Evolutionary conservation across 2,888 invertebrate genomes (phyloP).

Genomic region (Eledone cirrhosa): DNA sequence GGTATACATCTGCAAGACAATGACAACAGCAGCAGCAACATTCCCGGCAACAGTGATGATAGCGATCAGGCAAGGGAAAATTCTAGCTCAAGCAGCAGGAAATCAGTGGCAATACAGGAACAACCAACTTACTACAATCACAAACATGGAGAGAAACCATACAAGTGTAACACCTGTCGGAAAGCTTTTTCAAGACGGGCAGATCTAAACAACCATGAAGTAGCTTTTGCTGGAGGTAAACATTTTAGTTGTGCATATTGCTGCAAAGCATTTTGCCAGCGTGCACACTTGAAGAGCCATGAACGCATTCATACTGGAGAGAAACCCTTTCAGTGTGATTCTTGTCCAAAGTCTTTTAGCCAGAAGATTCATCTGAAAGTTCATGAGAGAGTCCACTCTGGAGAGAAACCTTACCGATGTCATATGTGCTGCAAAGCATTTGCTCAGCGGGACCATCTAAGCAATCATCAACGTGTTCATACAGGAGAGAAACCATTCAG

Average conservation of each 20-base stretch:
- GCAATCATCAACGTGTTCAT: not conserved
- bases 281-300: conserved; percentile 14
- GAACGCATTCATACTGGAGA: conserved; percentile 19
- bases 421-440: conserved; percentile 14
- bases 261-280: conserved; percentile 11
- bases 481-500: conserved; percentile 19
- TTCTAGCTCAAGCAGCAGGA: not conserved
- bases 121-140: conserved; percentile 1
- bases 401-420: conserved; percentile 18
- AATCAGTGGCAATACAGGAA: not conserved
- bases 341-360: conserved; percentile 7
- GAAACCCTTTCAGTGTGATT: conserved; percentile 17
- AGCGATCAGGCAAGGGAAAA: no score
- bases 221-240: conserved; percentile 20
- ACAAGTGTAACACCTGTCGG: conserved; percentile 24
- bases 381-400: conserved; percentile 17
- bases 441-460: conserved; percentile 4
- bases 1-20: not conserved
- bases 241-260: conserved; percentile 17
- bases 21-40: not conserved
- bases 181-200: conserved; percentile 22
- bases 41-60: no score
- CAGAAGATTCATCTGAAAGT: conserved; percentile 21
- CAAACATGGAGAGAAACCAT: conserved; percentile 9
- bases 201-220: conserved; percentile 16